phyloP scores from a whole-genome alignment of 2,113 vertebrate genomes.

The Ibidorhyncha struthersii region DNA sequence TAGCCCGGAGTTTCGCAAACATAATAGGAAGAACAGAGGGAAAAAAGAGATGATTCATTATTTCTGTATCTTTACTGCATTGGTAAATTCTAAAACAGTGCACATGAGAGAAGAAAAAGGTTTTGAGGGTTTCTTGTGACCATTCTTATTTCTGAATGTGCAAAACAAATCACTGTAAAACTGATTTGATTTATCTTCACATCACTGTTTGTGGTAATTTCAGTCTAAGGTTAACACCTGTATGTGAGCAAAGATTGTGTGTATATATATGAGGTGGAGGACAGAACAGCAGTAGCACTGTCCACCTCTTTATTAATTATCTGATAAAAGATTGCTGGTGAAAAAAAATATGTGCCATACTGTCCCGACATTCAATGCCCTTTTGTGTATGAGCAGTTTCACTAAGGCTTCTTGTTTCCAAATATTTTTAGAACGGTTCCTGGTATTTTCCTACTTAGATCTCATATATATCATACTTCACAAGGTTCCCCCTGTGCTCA shows the following conservation, averaged over 20 bases:
- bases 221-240: not conserved
- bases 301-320: not conserved
- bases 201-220: not conserved
- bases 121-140: not conserved
- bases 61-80: not conserved
- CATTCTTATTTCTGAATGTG: not conserved
- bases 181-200: not conserved
- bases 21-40: not conserved
- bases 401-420: not conserved
- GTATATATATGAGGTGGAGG: not conserved
- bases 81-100: not conserved
- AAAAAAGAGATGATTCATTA: not conserved
- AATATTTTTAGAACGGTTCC: constrained; percentile 1
- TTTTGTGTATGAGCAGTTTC: not conserved
- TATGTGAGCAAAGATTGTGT: not conserved
- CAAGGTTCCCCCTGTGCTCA: not conserved
- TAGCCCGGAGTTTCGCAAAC: not conserved
- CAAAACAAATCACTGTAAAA: not conserved
- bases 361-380: not conserved
- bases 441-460: not conserved
- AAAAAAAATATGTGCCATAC: not conserved
- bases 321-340: not conserved
- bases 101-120: not conserved
- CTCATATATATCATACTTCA: not conserved
- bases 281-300: not conserved